Evolutionary conservation across 2,797 vertebrate species (phyloP), one percentile per base, ranked within the genome.

Genomic region (Emys orbicularis): DNA sequence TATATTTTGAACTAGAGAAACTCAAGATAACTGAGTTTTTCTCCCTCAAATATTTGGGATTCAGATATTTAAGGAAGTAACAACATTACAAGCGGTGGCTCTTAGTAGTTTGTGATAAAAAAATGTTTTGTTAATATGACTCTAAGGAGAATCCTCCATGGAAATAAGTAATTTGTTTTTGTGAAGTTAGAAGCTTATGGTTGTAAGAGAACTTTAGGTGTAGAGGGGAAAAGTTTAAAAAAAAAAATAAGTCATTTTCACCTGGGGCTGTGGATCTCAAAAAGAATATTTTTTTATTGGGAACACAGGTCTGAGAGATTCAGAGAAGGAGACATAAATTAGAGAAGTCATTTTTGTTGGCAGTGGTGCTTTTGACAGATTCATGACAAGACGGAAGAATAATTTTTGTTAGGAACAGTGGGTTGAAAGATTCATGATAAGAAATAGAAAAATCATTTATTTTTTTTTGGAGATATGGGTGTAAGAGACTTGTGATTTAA

Each of bases 381-480:
- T 97, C 95, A 97, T 95, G 96, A 91, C 83, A 93, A 96, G 93
- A 96, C 89, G 93, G 92, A 95, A 91, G 93, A 98, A 97, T 97
- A 96, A 96, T 97, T 97, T 97, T 96, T 94, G 93, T 81, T 95
- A 93, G 95, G 90, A 97, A 97, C 89, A 80, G 88, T 92, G 94
- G 86, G 86, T 84, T 96, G 96, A 97, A 96, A 96, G 95, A 97
- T 97, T 97, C 96, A 97, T 96, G 91, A 83, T 84, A 94, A 94
- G 86, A 97, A 96, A 97, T 96, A 96, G 90, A 96, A 97, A 96
- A 97, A 95, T 93, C 94, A 92, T 91, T 96, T 94, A 92, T 91
- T 93, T 74, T 74, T 94, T 96, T 96, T 96, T 84, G 93, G 52
- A 91, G 59, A 87, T 92, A 77, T 37, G 92, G 87, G 25, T 7